Base-by-base conservation (phyloP, 2,113 vertebrate genomes). In the Gopherus evgoodei region DNA sequence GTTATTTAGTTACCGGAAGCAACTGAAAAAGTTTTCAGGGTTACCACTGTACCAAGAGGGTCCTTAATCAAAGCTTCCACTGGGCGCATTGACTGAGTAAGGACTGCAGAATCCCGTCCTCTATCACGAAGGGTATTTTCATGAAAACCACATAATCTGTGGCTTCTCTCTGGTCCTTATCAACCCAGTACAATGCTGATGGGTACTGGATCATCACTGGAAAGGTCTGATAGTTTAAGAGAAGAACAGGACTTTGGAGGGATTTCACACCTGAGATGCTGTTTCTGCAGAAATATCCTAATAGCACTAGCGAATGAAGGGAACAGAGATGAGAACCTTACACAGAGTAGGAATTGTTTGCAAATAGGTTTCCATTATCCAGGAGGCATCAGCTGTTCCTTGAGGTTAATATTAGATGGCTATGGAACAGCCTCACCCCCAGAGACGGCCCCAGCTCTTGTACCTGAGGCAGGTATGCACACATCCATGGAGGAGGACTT, bases 1-100 rank as follows among this genome's bases (percentile, higher is more conserved):
- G n/a, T 44, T 53, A 44, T 22, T 3, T 1, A 13, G 2, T 24
- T 24, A 79, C 79, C 65, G 65, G 72, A 52, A 93, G 87, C 93
- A 72, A 79, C 35, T 50, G 50, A 2, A 1, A 2, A 29, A 0
- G 0, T 1, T 4, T 42, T 59, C 5, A 8, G 2, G 38, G 38
- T 47, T 29, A 27, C 56, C 38, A 2, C 17, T 0, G 0, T 0
- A 13, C 65, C 57, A 62, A 86, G 25, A 54, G 3, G 12, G 17
- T 47, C 75, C 50, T 19, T 14, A 38, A 25, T 49, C 11, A 12
- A 38, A 25, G 3, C 27, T 3, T 0, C 24, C 31, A 0, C 1
- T 6, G 25, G 8, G 31, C 14, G 17, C 3, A 27, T 2, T 0
- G 3, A 22, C 31, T 54, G 35, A 54, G 52, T 27, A 2, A 11